Percentiles rank a stretch among this genome's conserved stretches.
Conservation (phyloP, 1,140 invertebrate species). For the Aphidius gifuensis region DNA sequence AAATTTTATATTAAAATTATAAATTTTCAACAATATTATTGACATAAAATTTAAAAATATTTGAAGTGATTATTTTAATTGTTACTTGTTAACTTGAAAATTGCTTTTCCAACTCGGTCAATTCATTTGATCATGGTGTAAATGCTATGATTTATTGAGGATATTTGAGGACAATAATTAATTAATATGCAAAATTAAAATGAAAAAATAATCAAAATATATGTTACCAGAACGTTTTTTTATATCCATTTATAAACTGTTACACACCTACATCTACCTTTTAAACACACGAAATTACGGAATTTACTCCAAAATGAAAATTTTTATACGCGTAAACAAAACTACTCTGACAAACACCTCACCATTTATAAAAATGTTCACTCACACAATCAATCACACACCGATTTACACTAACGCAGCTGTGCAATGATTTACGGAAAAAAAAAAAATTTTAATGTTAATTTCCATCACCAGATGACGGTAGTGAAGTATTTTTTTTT, state of each 20-base stretch:
- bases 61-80: no score
- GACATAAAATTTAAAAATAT: no score
- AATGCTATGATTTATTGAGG: background rate
- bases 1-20: background rate
- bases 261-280: constrained; percentile 58
- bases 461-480: no score
- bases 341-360: constrained; percentile 53
- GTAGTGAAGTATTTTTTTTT: no score
- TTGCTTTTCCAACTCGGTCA: no score
- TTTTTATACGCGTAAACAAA: constrained; percentile 53
- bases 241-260: no score
- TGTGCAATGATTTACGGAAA: no score
- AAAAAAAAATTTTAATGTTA: no score
- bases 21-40: background rate
- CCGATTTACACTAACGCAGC: no score
- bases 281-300: constrained; percentile 45
- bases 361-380: constrained; percentile 47
- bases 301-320: constrained; percentile 46
- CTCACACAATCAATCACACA: no score
- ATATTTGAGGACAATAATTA: background rate
- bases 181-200: no score
- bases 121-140: background rate
- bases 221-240: constrained; percentile 6
- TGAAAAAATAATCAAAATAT: background rate
- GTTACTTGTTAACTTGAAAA: no score